Conservation (phyloP, 2,797 vertebrate genomes). For the Cetoscarus ocellatus region DNA sequence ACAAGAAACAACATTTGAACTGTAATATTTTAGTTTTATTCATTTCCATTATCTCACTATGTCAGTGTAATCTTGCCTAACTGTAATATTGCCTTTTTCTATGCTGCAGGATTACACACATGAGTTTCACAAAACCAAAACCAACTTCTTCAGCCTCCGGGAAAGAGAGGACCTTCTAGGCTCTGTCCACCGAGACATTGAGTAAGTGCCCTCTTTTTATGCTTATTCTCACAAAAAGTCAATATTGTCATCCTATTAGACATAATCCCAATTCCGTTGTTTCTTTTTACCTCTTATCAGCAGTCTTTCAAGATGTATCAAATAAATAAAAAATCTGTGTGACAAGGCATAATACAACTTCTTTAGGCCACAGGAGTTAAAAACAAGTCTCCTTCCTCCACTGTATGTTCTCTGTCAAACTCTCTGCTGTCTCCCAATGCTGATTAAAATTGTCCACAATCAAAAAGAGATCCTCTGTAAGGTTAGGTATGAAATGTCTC, state of each 20-base stretch:
- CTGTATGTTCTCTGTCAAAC: background rate
- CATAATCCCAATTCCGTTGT: background rate
- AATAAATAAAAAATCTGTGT: background rate
- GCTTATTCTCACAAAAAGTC: background rate
- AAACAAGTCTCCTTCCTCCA: too few relatives aligned
- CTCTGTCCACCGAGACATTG: slow-evolving; percentile 95
- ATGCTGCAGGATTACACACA: slow-evolving; percentile 92
- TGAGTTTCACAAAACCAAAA: slow-evolving; percentile 98
- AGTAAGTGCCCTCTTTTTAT: slow-evolving; percentile 85
- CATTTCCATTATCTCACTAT: background rate
- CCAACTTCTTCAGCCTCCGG: slow-evolving; percentile 91
- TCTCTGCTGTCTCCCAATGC: background rate
- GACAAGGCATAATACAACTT: background rate
- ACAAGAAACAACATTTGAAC: background rate
- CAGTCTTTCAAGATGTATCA: background rate
- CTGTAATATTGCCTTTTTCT: slow-evolving; percentile 9
- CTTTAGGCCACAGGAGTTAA: too few relatives aligned
- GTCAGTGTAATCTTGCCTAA: background rate
- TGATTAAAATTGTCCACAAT: background rate
- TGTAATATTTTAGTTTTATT: background rate
- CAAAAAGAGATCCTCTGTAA: background rate
- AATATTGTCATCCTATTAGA: background rate
- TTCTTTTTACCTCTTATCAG: background rate
- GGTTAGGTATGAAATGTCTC: background rate
- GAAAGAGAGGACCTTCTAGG: slow-evolving; percentile 96